Base-by-base conservation (phyloP, 2,113 vertebrate genomes). In the Hipposideros armiger region DNA sequence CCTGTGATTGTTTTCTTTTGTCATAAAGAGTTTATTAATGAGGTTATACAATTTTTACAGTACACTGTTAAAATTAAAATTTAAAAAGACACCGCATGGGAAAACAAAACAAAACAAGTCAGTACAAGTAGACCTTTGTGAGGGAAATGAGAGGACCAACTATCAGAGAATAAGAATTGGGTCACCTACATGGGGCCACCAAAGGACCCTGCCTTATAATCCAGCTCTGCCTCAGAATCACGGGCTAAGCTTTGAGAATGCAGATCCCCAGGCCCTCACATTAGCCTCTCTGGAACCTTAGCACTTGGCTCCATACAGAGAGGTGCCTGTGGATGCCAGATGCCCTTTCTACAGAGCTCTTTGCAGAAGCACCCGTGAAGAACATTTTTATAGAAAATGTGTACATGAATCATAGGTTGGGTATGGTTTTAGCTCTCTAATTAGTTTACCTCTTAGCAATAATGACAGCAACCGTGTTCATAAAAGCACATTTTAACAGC, bases 401-500 rank as follows among this genome's bases (percentile, higher is more conserved):
- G 28, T 69, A 2, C 72, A 36, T 24, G 76, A 95, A 80, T 90
- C 58, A 32, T 36, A 78, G 66, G 62, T 47, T 95, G 94, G 73
- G 70, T 96, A 95, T 92, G 95, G 92, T 93, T 89, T 97, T 96
- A 96, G 89, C 56, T 91, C 89, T 88, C 96, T 96, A 96, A 83
- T 97, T 97, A 95, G 77, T 96, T 97, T 97, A 96, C 91, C 93
- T 96, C 94, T 96, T 89, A 93, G 88, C 88, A 91, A 16, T 96
- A 90, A 97, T 83, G 97, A 96, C 72, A 93, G 77, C 47, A 93
- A 26, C 82, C 42, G 14, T 82, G 67, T 94, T 95, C 88, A 66
- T 95, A 86, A 96, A 95, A 96, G 87, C 56, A 64, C 72, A 80
- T 92, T 94, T 94, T 92, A 95, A 90, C 50, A 91, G 72, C 67